phyloP scores from a whole-genome alignment of 2,888 invertebrate genomes.

The Vesta saturnalis region DNA sequence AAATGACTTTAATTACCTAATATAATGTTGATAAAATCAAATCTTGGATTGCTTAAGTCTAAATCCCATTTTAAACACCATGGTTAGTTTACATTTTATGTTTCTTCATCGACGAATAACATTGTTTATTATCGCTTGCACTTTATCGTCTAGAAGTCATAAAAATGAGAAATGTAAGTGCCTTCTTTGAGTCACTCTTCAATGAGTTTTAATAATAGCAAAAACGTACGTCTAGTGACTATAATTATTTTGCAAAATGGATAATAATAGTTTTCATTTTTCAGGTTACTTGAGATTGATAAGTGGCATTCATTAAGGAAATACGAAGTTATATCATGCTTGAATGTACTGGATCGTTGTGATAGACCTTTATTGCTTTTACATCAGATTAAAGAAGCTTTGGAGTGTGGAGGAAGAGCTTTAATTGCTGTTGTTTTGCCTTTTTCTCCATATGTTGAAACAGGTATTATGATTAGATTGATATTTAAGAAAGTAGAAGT shows the following conservation, averaged over 20 bases:
- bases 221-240: slow-evolving; percentile 9
- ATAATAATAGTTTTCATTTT: slow-evolving; percentile 43
- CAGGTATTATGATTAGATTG: too few relatives aligned
- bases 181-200: slow-evolving; percentile 11
- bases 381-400: slow-evolving; percentile 74
- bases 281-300: slow-evolving; percentile 76
- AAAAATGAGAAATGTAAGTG: slow-evolving; percentile 29
- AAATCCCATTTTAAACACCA: slow-evolving; percentile 27
- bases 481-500: too few relatives aligned
- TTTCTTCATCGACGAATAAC: slow-evolving; percentile 42
- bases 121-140: slow-evolving; percentile 44
- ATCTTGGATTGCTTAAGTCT: slow-evolving; percentile 15
- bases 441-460: slow-evolving; percentile 94
- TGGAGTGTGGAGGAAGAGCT: slow-evolving; percentile 79
- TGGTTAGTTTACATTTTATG: slow-evolving; percentile 27
- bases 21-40: slow-evolving; percentile 27
- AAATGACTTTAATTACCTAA: slow-evolving; percentile 54
- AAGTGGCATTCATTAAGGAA: slow-evolving; percentile 69
- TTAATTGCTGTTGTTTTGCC: slow-evolving; percentile 94
- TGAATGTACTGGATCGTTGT: slow-evolving; percentile 95
- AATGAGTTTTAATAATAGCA: slow-evolving; percentile 13
- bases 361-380: slow-evolving; percentile 84
- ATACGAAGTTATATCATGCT: slow-evolving; percentile 85
- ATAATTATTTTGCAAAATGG: slow-evolving; percentile 16
- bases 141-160: slow-evolving; percentile 42